phyloP scores from a whole-genome alignment of 2,888 invertebrate species.

The Andrena hattorfiana region DNA sequence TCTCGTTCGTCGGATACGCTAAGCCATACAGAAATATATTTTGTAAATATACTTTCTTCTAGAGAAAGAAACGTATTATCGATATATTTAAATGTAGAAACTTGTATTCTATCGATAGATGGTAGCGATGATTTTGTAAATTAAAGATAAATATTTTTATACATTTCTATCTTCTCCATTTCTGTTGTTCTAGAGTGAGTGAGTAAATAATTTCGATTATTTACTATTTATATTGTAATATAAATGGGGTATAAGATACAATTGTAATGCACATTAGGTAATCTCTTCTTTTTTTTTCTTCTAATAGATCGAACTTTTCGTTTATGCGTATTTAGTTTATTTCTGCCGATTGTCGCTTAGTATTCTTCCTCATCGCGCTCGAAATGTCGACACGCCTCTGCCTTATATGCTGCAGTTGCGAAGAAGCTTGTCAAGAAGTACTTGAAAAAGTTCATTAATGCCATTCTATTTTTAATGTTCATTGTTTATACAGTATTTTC shows the following conservation, averaged over 20 bases:
- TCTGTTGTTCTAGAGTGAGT: not conserved
- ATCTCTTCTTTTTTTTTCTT: not conserved
- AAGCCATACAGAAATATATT: slow-evolving; percentile 24
- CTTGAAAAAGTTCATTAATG: too few relatives aligned
- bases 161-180: slow-evolving; percentile 37
- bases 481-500: too few relatives aligned
- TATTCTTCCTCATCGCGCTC: not conserved
- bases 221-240: slow-evolving; percentile 3
- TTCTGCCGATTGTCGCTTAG: not conserved
- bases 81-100: slow-evolving; percentile 17
- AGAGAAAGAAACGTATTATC: slow-evolving; percentile 21
- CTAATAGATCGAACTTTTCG: not conserved
- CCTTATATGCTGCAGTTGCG: not conserved
- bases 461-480: too few relatives aligned
- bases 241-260: not conserved
- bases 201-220: slow-evolving; percentile 14
- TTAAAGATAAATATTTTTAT: slow-evolving; percentile 59
- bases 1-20: not conserved
- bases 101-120: slow-evolving; percentile 32
- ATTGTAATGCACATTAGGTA: not conserved
- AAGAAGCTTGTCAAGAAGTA: not conserved
- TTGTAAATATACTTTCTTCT: slow-evolving; percentile 15
- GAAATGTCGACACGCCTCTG: not conserved
- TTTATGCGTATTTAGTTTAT: not conserved
- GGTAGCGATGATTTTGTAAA: slow-evolving; percentile 29